Base-by-base conservation (phyloP, 2,888 invertebrate species). In the Nasonovia ribisnigri region DNA sequence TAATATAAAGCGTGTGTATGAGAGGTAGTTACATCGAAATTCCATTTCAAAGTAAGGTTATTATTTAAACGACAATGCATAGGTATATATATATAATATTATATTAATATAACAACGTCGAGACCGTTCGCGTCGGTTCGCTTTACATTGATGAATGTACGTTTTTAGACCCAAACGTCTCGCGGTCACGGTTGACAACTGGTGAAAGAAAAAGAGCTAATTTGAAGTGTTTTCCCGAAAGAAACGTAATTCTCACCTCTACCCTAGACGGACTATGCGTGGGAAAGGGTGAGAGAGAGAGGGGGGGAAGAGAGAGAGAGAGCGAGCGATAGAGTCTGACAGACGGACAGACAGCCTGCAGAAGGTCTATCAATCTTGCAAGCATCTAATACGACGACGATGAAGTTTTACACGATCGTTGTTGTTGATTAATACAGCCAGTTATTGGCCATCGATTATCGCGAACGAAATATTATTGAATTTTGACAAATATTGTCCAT, bases 71-170 rank as follows among this genome's bases (percentile, higher is more conserved):
- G 86, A 86, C 51, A 36, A 88, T 42, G 51, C 51, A 3, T 88
- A 6, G 20, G 36, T 77, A 36, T 20, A 3, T 77, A 77, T 77
- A 77, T 24, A 43, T 84, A 36, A 43, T 29, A 36, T 20, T 86
- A 46, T 46, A 86, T 46, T 5, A 43, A 86, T 46, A 29, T 86
- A 86, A 48, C 29, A 48, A n/a, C 13, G 46, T 48, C 16, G 13
- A 46, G n/a, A 86, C 86, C 36, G 36, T 1, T 10, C 51, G 36
- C 26, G 54, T 88, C 51, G 11, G 36, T 88, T 88, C 51, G 51
- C 20, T 51, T 88, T 88, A 88, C 88, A 88, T 88, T 88, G 88
- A 88, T 88, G 88, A 88, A 88, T 88, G 51, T 88, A 51, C 88
- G 42, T 88, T 88, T 88, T 88, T 36, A 36, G 26, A 51, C 88